A percentile compares a stretch with the other conserved stretches of the same genome.
These are phyloP conservation scores for Lutraria rhynchaena DNA, from an alignment of 1,140 invertebrate genomes.

Conservation along the genomic window DNA sequence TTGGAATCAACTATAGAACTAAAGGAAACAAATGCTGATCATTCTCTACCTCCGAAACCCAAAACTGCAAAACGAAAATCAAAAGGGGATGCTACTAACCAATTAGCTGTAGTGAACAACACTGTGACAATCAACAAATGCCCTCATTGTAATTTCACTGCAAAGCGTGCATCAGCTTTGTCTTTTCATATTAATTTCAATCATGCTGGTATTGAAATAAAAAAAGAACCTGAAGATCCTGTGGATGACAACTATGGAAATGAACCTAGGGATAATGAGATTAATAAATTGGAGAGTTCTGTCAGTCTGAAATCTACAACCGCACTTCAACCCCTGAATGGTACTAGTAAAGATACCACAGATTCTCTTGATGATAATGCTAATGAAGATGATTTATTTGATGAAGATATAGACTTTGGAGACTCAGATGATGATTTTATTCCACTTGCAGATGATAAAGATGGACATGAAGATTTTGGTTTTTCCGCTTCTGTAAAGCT, in stretches of 20 bases:
- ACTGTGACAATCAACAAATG: constrained; percentile 12
- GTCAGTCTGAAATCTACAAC: too few relatives aligned
- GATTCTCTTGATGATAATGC: not conserved
- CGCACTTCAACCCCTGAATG: not conserved
- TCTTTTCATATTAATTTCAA: constrained; percentile 47
- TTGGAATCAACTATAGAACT: too few relatives aligned
- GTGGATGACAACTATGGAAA: not conserved
- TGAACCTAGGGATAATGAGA: not conserved
- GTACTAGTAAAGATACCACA: not conserved
- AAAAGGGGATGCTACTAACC: not conserved
- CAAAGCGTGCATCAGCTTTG: constrained; percentile 34
- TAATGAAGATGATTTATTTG: not conserved
- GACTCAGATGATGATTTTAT: constrained; percentile 37
- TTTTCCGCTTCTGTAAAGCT: constrained; percentile 13
- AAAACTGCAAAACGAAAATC: not conserved
- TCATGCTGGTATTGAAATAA: constrained; percentile 5
- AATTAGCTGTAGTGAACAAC: not conserved
- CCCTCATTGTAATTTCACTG: constrained; percentile 39
- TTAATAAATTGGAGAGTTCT: not conserved
- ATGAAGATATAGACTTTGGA: constrained; percentile 22
- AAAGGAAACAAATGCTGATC: too few relatives aligned
- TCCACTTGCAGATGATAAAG: constrained; percentile 12
- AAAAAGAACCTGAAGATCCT: not conserved
- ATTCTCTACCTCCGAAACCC: too few relatives aligned
- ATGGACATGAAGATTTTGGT: constrained; percentile 15